Conservation (phyloP, 2,888 invertebrate genomes). For the Microctonus hyperodae region DNA sequence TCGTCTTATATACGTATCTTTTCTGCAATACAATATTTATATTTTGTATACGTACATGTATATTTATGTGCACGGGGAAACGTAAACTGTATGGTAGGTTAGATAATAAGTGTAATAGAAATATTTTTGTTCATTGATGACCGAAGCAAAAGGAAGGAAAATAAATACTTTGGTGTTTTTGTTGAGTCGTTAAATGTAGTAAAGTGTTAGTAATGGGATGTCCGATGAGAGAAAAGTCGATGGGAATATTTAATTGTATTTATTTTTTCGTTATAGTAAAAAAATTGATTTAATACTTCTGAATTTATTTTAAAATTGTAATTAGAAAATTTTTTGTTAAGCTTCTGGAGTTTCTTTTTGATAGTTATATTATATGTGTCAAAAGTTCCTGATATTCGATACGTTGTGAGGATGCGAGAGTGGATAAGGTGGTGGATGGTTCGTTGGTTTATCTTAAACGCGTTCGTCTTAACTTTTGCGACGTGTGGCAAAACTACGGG, state of each 20-base stretch:
- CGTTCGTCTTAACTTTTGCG: slow-evolving; percentile 52
- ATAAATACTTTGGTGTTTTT: too few relatives aligned
- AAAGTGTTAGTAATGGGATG: slow-evolving; percentile 15
- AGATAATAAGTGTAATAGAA: slow-evolving; percentile 22
- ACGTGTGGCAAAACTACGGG: slow-evolving; percentile 50
- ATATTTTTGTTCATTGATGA: not conserved
- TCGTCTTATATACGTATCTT: slow-evolving; percentile 22
- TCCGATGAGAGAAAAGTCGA: too few relatives aligned
- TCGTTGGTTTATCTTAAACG: slow-evolving; percentile 13
- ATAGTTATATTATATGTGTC: too few relatives aligned
- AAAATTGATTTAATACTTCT: too few relatives aligned
- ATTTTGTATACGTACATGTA: not conserved
- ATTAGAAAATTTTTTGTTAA: too few relatives aligned
- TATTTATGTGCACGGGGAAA: too few relatives aligned
- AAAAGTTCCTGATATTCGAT: not conserved
- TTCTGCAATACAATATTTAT: slow-evolving; percentile 14
- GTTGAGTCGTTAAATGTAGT: slow-evolving; percentile 36
- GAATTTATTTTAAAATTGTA: too few relatives aligned
- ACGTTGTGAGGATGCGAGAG: not conserved
- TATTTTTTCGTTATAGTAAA: too few relatives aligned
- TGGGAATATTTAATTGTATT: too few relatives aligned
- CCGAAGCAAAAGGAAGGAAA: too few relatives aligned
- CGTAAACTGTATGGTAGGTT: slow-evolving; percentile 8
- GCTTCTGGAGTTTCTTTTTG: too few relatives aligned
- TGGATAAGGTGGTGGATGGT: not conserved